Evolutionary conservation across 1,140 invertebrate genomes (phyloP).

Genomic region (Cherax quadricarinatus): DNA sequence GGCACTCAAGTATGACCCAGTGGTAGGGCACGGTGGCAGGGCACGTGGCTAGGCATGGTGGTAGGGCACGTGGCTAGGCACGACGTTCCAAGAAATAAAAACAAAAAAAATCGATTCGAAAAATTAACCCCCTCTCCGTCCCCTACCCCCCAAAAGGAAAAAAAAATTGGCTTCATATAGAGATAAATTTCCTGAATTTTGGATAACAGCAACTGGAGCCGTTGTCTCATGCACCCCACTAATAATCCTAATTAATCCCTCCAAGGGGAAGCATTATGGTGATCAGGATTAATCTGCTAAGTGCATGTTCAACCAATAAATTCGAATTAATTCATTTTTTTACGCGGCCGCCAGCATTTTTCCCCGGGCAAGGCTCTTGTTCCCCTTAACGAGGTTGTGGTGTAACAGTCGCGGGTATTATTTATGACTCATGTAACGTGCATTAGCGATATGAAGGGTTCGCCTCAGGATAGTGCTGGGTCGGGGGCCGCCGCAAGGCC

Average conservation of each 20-base stretch:
- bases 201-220: conserved; percentile 2
- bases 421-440: conserved; percentile 69
- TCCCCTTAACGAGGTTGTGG: conserved; percentile 68
- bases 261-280: conserved; percentile 53
- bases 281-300: conserved; percentile 70
- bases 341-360: not conserved
- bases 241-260: conserved; percentile 69
- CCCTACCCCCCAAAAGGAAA: not conserved
- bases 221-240: conserved; percentile 45
- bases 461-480: conserved; percentile 27
- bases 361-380: conserved; percentile 48
- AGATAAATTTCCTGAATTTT: conserved; percentile 4
- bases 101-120: not conserved
- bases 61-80: no score
- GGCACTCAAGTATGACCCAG: no score
- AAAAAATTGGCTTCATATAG: not conserved
- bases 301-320: conserved; percentile 70
- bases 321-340: conserved; percentile 67
- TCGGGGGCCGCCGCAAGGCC: not conserved
- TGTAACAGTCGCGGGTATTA: conserved; percentile 69
- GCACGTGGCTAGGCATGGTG: no score
- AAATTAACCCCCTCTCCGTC: no score
- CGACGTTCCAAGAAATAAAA: not conserved
- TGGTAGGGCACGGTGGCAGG: no score
- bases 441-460: conserved; percentile 71